These are phyloP conservation scores for Brachionus sp. DNA, from an alignment of 1,140 invertebrate species.

Conservation along the genomic window DNA sequence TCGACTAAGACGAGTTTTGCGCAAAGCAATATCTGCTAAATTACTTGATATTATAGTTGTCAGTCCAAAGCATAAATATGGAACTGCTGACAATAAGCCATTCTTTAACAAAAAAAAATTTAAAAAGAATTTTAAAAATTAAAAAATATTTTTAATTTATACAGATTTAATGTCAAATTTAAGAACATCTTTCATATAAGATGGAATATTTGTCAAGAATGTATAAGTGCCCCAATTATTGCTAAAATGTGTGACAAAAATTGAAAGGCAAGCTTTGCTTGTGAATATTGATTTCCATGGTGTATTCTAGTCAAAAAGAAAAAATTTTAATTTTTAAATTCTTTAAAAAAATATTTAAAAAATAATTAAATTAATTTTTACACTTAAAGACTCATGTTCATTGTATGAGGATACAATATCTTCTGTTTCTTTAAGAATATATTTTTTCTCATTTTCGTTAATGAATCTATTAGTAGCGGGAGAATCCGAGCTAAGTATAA, in stretches of 20 bases:
- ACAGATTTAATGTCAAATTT: constrained; percentile 57
- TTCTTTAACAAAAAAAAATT: constrained; percentile 9
- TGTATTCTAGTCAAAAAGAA: background rate
- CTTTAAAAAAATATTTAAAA: background rate
- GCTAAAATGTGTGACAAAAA: constrained; percentile 79
- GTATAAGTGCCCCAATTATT: constrained; percentile 69
- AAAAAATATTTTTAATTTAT: constrained; percentile 47
- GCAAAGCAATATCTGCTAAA: background rate
- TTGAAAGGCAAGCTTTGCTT: constrained; percentile 82
- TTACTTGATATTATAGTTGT: background rate
- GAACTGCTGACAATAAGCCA: constrained; percentile 37
- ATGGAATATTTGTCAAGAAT: constrained; percentile 59
- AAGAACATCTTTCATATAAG: constrained; percentile 59
- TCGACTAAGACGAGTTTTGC: background rate
- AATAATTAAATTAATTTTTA: background rate
- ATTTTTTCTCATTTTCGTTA: constrained; percentile 51
- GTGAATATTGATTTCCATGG: constrained; percentile 73
- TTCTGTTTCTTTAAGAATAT: constrained; percentile 51
- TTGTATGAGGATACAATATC: constrained; percentile 35
- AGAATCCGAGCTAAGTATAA: constrained; percentile 52
- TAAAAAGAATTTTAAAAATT: background rate
- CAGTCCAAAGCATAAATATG: constrained; percentile 19
- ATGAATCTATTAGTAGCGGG: constrained; percentile 53
- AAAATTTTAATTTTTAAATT: background rate
- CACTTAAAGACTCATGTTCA: constrained; percentile 38